Percentiles rank a stretch among this genome's conserved stretches.
These are phyloP conservation scores for Trypoxylus dichotomus DNA, from an alignment of 1,140 invertebrate species.

Conservation along the genomic window DNA sequence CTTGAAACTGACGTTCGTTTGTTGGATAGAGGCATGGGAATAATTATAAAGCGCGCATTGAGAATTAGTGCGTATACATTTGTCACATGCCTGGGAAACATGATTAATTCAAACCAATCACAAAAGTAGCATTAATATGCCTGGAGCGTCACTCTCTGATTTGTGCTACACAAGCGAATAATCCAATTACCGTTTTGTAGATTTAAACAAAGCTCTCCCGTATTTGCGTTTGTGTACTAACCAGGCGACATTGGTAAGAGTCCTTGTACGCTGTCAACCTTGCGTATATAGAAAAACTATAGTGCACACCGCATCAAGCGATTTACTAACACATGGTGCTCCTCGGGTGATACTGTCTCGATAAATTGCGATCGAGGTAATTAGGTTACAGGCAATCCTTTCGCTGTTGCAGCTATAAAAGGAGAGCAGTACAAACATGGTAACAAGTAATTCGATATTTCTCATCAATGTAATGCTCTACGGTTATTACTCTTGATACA, in stretches of 20 bases:
- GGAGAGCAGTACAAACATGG: too few species aligned
- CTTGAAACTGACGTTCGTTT: background rate
- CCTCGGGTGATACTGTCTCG: too few species aligned
- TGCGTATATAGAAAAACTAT: background rate
- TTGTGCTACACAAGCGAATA: constrained; percentile 12
- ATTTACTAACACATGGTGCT: too few species aligned
- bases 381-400: too few species aligned
- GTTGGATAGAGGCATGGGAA: background rate
- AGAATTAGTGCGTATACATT: background rate
- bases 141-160: background rate
- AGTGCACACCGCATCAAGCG: background rate
- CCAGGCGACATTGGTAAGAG: background rate
- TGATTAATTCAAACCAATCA: constrained; percentile 21
- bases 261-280: background rate
- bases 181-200: constrained; percentile 16
- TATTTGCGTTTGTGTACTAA: background rate
- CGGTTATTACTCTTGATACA: too few species aligned
- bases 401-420: too few species aligned
- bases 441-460: too few species aligned
- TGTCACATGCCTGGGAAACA: background rate
- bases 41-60: background rate
- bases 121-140: constrained; percentile 24
- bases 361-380: too few species aligned
- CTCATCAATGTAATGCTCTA: too few species aligned
- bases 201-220: constrained; percentile 4